phyloP scores from a whole-genome alignment of 2,797 vertebrate species.

The Bovichtus diacanthus region DNA sequence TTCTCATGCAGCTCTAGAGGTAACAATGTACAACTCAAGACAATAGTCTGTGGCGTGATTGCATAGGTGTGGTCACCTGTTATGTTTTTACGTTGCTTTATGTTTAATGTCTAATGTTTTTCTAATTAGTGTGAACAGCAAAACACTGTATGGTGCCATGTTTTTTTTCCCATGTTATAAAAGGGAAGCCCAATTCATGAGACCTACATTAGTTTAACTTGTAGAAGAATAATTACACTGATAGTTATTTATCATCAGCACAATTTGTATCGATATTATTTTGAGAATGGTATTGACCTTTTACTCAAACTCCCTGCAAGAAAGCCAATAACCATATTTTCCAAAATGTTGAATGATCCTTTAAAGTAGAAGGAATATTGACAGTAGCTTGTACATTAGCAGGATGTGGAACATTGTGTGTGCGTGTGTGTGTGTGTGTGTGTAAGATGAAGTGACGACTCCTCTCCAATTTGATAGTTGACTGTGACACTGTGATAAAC shows the following conservation, averaged over 20 bases:
- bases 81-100: no score
- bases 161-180: no score
- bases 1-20: not conserved
- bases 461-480: not conserved
- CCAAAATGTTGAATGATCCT: not conserved
- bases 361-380: not conserved
- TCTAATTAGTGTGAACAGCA: no score
- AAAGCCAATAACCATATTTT: not conserved
- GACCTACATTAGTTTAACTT: not conserved
- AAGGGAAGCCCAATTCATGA: not conserved
- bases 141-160: no score
- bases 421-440: no score
- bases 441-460: conserved; percentile 6
- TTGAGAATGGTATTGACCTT: not conserved
- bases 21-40: not conserved
- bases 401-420: not conserved
- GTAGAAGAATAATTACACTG: not conserved
- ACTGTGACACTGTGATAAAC: conserved; percentile 4
- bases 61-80: not conserved
- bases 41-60: not conserved
- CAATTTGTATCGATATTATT: no score
- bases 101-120: no score
- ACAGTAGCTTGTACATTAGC: not conserved
- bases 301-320: not conserved
- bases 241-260: not conserved